Base-by-base conservation (phyloP, 2,888 invertebrate species). In the Chymomyza caudatula region DNA sequence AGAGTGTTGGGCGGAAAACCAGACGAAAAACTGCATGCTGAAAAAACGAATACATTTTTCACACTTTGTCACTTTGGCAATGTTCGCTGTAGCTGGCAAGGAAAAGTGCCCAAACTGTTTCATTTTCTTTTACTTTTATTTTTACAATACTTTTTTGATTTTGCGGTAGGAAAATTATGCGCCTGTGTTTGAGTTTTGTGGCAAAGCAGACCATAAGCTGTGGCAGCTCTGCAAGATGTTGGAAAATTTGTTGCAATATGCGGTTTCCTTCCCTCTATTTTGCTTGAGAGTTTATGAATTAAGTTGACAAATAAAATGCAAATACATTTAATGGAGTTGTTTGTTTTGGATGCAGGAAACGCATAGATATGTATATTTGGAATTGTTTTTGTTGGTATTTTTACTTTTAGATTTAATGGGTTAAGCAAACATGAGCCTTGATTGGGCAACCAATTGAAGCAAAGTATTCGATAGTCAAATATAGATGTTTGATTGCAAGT, bases 31-130 rank as follows among this genome's bases (percentile, higher is more conserved):
- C 43, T 25, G 69, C 59, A 53, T 23, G n/a, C n/a, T n/a, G n/a
- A n/a, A 25, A 25, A 37, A 37, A 8, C 29, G 11, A 59, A 29
- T 29, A 19, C 67, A 76, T 83, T 85, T 85, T 80, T 84, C 77
- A 77, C 80, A 80, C 83, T 77, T 85, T 77, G 77, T 70, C 77
- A 74, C 63, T 58, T 65, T 67, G 72, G 65, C 65, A 52, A 20
- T 52, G 47, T 19, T 49, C 43, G 19, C 11, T 43, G 19, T 15
- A n/a, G 53, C 25, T 43, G 44, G 19, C n/a, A 56, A 70, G 53
- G 54, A 66, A 68, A 53, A 19, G 43, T 42, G 15, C 43, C 17
- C 52, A 67, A 57, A 60, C 66, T 42, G 8, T 47, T 59, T 44
- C 53, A 20, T 44, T 62, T 68, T 71, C 63, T 52, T 61, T 52